phyloP scores from a whole-genome alignment of 2,797 vertebrate genomes.

The Lepus oiostolus region DNA sequence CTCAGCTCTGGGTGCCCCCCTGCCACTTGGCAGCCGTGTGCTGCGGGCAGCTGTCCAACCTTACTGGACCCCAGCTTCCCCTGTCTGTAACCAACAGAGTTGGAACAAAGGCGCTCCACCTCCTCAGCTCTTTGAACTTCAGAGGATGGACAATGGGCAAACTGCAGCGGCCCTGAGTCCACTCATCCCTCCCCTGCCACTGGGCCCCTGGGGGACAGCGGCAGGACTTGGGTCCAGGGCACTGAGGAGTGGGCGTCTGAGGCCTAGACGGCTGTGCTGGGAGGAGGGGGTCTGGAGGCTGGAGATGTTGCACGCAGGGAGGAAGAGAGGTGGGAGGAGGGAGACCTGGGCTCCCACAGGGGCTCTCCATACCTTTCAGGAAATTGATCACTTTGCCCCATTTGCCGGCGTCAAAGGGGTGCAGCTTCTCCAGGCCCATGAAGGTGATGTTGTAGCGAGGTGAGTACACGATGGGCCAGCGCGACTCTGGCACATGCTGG shows the following conservation, averaged over 20 bases:
- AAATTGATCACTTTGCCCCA: slow-evolving; percentile 98
- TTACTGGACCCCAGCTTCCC: background rate
- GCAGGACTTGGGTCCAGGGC: background rate
- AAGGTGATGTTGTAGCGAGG: slow-evolving; percentile 98
- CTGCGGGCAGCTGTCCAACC: background rate
- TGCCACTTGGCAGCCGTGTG: background rate
- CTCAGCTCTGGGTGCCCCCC: background rate
- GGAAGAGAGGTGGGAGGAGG: background rate
- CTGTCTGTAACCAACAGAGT: background rate
- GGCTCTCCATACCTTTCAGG: slow-evolving; percentile 93
- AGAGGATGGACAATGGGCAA: background rate
- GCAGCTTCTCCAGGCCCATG: slow-evolving; percentile 97
- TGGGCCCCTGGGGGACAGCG: background rate
- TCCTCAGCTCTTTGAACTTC: background rate
- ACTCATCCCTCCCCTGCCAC: background rate
- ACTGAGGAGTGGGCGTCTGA: background rate
- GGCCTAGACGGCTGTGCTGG: background rate
- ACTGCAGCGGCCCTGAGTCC: background rate
- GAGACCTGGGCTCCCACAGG: background rate
- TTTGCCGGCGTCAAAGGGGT: slow-evolving; percentile 97
- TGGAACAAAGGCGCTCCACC: background rate
- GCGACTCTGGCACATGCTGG: slow-evolving; percentile 87
- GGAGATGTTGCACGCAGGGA: background rate
- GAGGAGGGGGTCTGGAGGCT: background rate
- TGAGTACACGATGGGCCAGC: slow-evolving; percentile 96